Percentiles rank a stretch among this genome's conserved stretches.
Conservation (phyloP, 30 jellyfish, hydroid and myxozoan genomes). For the Mastigias papua region DNA sequence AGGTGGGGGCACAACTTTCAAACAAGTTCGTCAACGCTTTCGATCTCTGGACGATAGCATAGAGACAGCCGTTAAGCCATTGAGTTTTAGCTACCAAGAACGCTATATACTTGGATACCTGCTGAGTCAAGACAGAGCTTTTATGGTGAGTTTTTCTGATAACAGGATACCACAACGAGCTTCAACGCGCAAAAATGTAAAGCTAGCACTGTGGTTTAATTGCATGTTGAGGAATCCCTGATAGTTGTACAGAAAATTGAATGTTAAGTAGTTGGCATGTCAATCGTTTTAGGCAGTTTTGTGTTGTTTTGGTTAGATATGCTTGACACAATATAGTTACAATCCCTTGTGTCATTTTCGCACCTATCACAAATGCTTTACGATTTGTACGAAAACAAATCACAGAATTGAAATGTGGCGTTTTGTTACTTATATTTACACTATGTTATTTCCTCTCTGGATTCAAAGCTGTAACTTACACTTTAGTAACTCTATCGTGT, state of each 20-base stretch:
- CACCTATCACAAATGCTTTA: background rate
- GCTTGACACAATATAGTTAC: background rate
- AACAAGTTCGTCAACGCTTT: no score
- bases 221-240: background rate
- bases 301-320: background rate
- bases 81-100: background rate
- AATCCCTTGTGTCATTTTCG: background rate
- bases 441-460: no score
- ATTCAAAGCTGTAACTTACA: no score
- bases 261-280: background rate
- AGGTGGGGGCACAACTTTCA: no score
- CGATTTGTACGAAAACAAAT: background rate
- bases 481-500: background rate
- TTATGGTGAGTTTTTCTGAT: background rate
- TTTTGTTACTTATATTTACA: no score
- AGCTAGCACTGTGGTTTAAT: background rate
- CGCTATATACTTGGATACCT: background rate
- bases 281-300: background rate
- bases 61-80: background rate
- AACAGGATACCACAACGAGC: background rate
- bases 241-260: background rate
- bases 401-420: no score
- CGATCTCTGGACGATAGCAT: no score
- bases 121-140: slow-evolving; percentile 2
- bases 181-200: background rate